Percentiles rank a stretch among this genome's conserved stretches.
These are phyloP conservation scores for Lymantria dispar DNA, from an alignment of 2,888 invertebrate genomes.

Conservation along the genomic window DNA sequence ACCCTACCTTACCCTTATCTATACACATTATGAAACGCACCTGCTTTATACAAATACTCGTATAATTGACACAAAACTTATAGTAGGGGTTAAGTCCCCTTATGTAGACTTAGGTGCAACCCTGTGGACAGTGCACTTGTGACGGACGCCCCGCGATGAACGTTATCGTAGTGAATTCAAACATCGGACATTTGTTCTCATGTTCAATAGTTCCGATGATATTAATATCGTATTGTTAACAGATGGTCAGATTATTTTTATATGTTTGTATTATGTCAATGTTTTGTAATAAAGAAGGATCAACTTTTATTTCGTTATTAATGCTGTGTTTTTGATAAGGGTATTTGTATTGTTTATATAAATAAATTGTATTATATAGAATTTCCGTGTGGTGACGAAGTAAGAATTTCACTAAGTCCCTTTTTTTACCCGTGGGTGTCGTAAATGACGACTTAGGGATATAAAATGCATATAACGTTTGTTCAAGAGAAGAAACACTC, in stretches of 20 bases:
- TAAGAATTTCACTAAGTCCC: too few species aligned
- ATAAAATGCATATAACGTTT: too few species aligned
- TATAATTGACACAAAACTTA: constrained; percentile 26
- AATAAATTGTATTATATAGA: too few species aligned
- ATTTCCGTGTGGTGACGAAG: too few species aligned
- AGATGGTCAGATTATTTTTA: constrained; percentile 25
- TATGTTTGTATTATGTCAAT: constrained; percentile 20
- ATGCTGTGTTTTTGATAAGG: neutral
- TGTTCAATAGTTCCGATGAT: constrained; percentile 7
- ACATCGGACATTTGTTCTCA: constrained; percentile 30
- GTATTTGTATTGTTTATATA: too few species aligned
- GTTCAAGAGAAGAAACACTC: too few species aligned
- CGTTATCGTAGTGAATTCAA: constrained; percentile 37
- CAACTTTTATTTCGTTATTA: constrained; percentile 1
- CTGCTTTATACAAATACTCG: constrained; percentile 8
- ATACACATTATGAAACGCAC: constrained; percentile 8
- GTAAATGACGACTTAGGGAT: too few species aligned
- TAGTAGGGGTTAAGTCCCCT: constrained; percentile 24
- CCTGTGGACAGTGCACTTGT: constrained; percentile 60
- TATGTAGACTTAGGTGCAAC: constrained; percentile 34
- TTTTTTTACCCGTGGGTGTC: too few species aligned
- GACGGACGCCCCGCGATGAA: constrained; percentile 44
- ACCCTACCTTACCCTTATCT: neutral
- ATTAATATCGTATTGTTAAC: constrained; percentile 25
- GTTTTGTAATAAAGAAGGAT: constrained; percentile 6